Conservation (phyloP, 2,113 vertebrate species). For the Ceyx cyanopectus region DNA sequence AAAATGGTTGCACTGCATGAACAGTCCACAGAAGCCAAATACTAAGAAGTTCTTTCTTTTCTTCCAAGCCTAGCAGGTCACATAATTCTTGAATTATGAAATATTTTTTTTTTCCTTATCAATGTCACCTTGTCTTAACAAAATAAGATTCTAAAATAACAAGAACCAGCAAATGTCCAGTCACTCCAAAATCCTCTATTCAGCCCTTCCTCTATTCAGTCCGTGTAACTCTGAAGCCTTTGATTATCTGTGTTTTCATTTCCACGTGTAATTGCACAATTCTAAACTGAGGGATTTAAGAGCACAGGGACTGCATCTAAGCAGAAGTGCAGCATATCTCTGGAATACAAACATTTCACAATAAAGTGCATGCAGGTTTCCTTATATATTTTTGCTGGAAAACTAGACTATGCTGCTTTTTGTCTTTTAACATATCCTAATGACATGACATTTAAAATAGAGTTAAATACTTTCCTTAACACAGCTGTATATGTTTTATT, state of each 20-base stretch:
- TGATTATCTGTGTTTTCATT: background rate
- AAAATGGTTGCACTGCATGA: background rate
- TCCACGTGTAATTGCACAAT: background rate
- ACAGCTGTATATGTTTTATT: conserved; percentile 22
- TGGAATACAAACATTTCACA: background rate
- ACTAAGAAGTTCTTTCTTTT: background rate
- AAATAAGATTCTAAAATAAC: background rate
- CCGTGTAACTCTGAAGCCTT: background rate
- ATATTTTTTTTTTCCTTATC: conserved; percentile 12
- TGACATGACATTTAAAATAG: background rate
- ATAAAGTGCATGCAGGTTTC: background rate
- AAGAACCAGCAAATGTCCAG: background rate
- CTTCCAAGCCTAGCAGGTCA: background rate
- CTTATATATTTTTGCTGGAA: background rate
- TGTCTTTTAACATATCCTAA: background rate
- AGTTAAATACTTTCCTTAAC: conserved; percentile 28
- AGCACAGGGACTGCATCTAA: background rate
- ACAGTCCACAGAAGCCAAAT: background rate
- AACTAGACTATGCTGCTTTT: background rate
- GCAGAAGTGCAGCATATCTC: background rate
- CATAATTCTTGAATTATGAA: background rate
- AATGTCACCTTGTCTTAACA: background rate
- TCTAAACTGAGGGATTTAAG: background rate
- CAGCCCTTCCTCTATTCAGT: background rate
- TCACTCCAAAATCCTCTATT: background rate